Evolutionary conservation across 1,140 invertebrate species (phyloP).

Genomic region (Calliopsis andreniformis): DNA sequence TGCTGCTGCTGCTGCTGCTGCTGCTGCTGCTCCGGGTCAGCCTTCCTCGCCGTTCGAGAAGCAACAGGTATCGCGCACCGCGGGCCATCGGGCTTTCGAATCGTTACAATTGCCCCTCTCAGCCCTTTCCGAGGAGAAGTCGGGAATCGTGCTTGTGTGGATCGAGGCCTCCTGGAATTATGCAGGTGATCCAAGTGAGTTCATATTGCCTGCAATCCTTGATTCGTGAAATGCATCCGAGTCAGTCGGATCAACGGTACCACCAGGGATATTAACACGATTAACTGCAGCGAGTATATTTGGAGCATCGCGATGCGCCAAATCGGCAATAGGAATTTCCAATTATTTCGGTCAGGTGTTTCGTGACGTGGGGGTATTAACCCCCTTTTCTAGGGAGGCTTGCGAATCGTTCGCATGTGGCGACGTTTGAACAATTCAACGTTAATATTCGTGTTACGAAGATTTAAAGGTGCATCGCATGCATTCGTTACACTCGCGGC

Average conservation of each 20-base stretch:
- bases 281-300: constrained; percentile 22
- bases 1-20: no score
- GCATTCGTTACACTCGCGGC: constrained; percentile 18
- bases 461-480: constrained; percentile 60
- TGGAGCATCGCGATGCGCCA: constrained; percentile 39
- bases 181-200: no score
- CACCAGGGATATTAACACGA: constrained; percentile 3
- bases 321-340: constrained; percentile 37
- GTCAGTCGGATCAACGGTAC: no score
- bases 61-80: constrained; percentile 42
- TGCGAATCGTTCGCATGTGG: constrained; percentile 50
- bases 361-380: constrained; percentile 60
- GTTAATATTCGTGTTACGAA: background rate
- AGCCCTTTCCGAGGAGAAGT: background rate
- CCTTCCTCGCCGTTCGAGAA: constrained; percentile 1
- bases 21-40: no score
- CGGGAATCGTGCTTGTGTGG: background rate
- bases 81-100: background rate
- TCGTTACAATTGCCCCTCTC: background rate
- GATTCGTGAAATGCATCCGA: no score
- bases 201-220: no score
- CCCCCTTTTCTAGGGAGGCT: constrained; percentile 49
- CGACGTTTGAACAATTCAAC: constrained; percentile 35
- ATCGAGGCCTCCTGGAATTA: no score
- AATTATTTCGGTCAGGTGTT: constrained; percentile 58